Base-by-base conservation (phyloP, 2,113 vertebrate species). In the Nycticebus coucang region DNA sequence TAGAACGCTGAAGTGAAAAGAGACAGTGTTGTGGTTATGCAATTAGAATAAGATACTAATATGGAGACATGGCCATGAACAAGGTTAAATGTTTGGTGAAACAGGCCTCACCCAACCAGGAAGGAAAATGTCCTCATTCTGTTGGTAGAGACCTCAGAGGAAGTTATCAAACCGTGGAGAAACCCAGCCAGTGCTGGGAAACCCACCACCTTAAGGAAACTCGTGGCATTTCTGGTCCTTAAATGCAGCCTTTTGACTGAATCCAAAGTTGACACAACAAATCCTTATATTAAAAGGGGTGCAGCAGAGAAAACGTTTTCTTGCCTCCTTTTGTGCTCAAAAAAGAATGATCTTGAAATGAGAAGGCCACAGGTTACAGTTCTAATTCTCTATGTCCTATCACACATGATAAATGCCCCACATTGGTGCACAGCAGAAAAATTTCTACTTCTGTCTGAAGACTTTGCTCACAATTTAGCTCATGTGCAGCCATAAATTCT, bases 41-140 rank as follows among this genome's bases (percentile, higher is more conserved):
- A 66, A 12, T 8, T 5, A 53, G 55, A 83, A 93, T 50, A 74
- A 79, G 28, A 86, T 79, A 79, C n/a, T 55, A 69, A 55, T 15
- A 87, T 50, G 35, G 72, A 89, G 18, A 83, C 35, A 11, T 14
- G 53, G 33, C 57, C 83, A 84, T 2, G 1, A 77, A 26, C 30
- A 74, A 91, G 22, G 26, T 60, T 84, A 95, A 75, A 91, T 77
- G 9, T 81, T 81, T 62, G 74, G 18, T 55, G 41, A 93, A 69
- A 83, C 17, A 95, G 11, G 68, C 15, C 10, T 89, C 24, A 50
- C 30, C 81, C 9, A 41, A 62, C 17, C 68, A 82, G 19, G 37
- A 91, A 80, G 19, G 19, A 22, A 4, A 59, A 45, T 71, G 4
- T 59, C 94, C 7, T 93, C 21, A 69, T 88, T n/a, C 59, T 89